phyloP scores from a whole-genome alignment of 2,113 vertebrate genomes.

The Anser cygnoides region DNA sequence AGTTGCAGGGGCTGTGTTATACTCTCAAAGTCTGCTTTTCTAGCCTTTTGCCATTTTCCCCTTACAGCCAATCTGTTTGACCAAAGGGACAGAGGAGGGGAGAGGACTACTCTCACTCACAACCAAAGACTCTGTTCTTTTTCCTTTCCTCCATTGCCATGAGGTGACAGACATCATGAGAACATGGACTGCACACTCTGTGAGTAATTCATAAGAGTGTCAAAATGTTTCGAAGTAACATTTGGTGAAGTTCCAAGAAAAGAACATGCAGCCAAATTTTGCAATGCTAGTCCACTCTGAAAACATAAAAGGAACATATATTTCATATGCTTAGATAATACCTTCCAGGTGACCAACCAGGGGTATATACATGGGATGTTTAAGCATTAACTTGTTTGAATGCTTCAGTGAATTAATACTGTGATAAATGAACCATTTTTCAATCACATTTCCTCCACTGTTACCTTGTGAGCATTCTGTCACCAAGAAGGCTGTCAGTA shows the following conservation, averaged over 20 bases:
- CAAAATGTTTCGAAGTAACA: neutral
- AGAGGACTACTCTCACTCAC: neutral
- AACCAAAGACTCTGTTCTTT: neutral
- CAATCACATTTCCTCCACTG: neutral
- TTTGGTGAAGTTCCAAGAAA: neutral
- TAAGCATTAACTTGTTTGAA: neutral
- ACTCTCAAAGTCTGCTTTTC: neutral
- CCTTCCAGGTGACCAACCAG: neutral
- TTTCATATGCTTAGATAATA: neutral
- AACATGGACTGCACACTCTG: neutral
- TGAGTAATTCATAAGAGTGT: neutral
- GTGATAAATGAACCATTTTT: neutral
- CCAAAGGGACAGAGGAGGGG: neutral
- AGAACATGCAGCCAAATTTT: neutral
- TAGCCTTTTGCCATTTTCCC: neutral
- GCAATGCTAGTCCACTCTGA: neutral
- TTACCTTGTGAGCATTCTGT: neutral
- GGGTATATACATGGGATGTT: neutral
- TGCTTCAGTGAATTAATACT: neutral
- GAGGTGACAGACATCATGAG: neutral
- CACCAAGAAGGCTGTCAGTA: neutral
- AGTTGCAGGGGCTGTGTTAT: neutral
- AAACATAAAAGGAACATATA: neutral
- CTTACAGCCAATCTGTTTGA: neutral
- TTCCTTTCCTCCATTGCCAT: accelerated